These are phyloP conservation scores for Tapirus indicus DNA, from an alignment of 2,797 vertebrate genomes.

Conservation along the genomic window DNA sequence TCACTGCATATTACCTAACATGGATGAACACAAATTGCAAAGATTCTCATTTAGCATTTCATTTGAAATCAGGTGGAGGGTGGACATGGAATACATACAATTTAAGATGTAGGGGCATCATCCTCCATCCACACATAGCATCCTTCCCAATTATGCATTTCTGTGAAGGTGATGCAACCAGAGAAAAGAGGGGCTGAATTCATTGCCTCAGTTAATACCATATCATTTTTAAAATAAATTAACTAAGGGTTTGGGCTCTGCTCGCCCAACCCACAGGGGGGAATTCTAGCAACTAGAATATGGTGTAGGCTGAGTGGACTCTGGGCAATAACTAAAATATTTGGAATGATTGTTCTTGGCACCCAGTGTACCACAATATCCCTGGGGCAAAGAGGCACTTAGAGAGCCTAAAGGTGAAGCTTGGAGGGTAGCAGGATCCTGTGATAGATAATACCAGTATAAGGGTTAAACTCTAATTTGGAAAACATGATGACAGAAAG, in stretches of 20 bases:
- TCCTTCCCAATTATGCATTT: not conserved
- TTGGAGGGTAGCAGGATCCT: not conserved
- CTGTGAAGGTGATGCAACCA: not conserved
- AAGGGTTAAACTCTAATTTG: not conserved
- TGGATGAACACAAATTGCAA: not conserved
- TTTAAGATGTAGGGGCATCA: not conserved
- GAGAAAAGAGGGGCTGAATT: not conserved
- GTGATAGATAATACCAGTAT: accelerated
- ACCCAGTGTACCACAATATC: too few species aligned
- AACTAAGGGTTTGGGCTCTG: not conserved
- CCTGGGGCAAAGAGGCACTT: accelerated
- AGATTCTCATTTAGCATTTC: not conserved
- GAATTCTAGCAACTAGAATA: not conserved
- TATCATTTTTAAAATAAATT: not conserved
- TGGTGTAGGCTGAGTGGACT: too few species aligned
- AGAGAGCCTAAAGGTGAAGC: not conserved
- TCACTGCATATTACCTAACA: not conserved
- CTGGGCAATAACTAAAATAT: not conserved
- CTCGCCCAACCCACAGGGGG: not conserved
- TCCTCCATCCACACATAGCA: accelerated
- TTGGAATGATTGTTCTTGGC: not conserved
- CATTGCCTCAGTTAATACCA: not conserved
- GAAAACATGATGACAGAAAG: not conserved
- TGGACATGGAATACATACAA: not conserved
- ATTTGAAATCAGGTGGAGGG: not conserved